Conservation (phyloP, 2,888 invertebrate species). For the Epirrhoe tristata region DNA sequence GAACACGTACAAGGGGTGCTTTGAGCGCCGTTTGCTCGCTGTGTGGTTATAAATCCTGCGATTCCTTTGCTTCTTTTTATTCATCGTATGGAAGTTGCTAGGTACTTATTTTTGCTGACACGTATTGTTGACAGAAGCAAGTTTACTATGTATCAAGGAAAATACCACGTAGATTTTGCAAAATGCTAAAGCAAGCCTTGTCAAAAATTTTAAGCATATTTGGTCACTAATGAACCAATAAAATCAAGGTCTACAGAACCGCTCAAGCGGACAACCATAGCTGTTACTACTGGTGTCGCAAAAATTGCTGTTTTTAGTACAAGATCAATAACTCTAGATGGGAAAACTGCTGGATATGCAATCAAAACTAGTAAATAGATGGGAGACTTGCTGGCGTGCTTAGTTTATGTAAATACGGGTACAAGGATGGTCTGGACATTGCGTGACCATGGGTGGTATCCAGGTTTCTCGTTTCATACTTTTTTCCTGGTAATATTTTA, state of each 20-base stretch:
- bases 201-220: not conserved
- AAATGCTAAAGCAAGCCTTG: not conserved
- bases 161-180: not conserved
- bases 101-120: constrained; percentile 32
- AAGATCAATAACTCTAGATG: not conserved
- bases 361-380: constrained; percentile 18
- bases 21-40: constrained; percentile 75
- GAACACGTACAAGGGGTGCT: constrained; percentile 82
- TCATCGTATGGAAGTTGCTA: constrained; percentile 54
- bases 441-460: constrained; percentile 42
- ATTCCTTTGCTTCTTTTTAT: constrained; percentile 72
- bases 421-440: constrained; percentile 33
- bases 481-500: constrained; percentile 36
- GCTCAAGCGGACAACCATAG: not conserved
- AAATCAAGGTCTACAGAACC: not conserved
- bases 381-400: constrained; percentile 24
- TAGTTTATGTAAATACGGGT: constrained; percentile 39
- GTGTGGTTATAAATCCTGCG: constrained; percentile 70
- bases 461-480: constrained; percentile 39
- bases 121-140: not conserved
- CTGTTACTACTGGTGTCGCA: constrained; percentile 1
- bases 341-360: not conserved
- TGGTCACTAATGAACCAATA: not conserved
- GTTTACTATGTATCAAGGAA: not conserved
- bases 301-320: too few relatives aligned